Percentiles rank a stretch among this genome's conserved stretches.
phyloP scores from a whole-genome alignment of 2,113 vertebrate genomes.

The Takifugu bimaculatus region DNA sequence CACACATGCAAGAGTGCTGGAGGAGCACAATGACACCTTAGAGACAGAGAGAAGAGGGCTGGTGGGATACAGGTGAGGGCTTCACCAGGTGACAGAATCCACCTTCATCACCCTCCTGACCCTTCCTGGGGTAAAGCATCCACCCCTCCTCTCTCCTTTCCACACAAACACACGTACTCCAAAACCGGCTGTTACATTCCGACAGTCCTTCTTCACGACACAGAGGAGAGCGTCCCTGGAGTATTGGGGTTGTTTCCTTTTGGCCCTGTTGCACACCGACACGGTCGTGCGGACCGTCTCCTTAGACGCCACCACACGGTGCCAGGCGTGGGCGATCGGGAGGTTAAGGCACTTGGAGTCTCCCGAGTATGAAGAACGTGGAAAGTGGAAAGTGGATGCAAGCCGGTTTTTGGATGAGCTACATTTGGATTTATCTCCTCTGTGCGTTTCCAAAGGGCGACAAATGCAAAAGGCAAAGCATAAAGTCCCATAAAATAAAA shows the following conservation, averaged over 20 bases:
- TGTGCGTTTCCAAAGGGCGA: slow-evolving; percentile 46
- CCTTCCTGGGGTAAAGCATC: slow-evolving; percentile 10
- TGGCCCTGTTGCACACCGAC: slow-evolving; percentile 24
- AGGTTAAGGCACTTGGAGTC: slow-evolving; percentile 87
- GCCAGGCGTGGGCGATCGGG: slow-evolving; percentile 29
- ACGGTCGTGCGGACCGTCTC: too few relatives aligned
- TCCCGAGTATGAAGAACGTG: slow-evolving; percentile 54
- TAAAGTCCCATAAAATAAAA: slow-evolving; percentile 7
- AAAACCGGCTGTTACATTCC: slow-evolving; percentile 45
- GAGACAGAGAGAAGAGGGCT: slow-evolving; percentile 23
- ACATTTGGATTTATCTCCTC: slow-evolving; percentile 51
- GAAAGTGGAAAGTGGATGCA: slow-evolving; percentile 48
- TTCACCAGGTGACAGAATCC: slow-evolving; percentile 7
- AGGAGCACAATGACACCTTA: slow-evolving; percentile 43
- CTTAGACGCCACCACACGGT: too few relatives aligned
- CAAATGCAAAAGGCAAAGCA: slow-evolving; percentile 29
- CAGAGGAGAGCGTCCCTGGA: slow-evolving; percentile 47
- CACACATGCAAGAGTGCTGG: slow-evolving; percentile 60
- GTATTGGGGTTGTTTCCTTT: slow-evolving; percentile 4
- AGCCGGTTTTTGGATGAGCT: slow-evolving; percentile 44
- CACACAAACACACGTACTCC: slow-evolving; percentile 31
- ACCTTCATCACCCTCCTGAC: slow-evolving; percentile 27
- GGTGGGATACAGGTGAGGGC: slow-evolving; percentile 1
- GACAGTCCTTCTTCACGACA: slow-evolving; percentile 52
- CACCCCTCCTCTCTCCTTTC: background rate